These are phyloP conservation scores for Dendrocopos noguchii DNA, from an alignment of 2,113 vertebrate species.

Conservation along the genomic window DNA sequence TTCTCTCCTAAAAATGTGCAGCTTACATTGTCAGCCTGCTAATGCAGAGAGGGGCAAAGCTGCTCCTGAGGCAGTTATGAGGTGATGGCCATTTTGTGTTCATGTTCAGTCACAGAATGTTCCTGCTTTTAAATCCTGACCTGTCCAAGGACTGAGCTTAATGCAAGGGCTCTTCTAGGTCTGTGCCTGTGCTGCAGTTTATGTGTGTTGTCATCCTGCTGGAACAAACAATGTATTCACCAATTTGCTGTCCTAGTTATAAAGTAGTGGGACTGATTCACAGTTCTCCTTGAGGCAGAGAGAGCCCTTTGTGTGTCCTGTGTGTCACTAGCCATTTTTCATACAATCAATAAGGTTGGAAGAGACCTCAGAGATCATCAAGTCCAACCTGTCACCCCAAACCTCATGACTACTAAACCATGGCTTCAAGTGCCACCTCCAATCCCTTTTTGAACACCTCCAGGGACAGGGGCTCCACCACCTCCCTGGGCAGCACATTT, in stretches of 20 bases:
- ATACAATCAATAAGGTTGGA: background rate
- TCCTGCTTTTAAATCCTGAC: background rate
- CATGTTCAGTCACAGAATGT: background rate
- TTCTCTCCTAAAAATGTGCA: background rate
- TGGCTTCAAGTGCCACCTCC: too few species aligned
- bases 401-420: too few species aligned
- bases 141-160: background rate
- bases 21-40: background rate
- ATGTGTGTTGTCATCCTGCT: background rate
- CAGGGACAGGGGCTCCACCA: too few species aligned
- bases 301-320: constrained; percentile 23
- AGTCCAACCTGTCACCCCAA: too few species aligned
- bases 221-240: background rate
- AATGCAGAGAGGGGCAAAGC: background rate
- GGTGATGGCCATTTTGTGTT: background rate
- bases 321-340: constrained; percentile 20
- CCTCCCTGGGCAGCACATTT: too few species aligned
- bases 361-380: too few species aligned
- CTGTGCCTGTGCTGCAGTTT: background rate
- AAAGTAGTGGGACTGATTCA: background rate
- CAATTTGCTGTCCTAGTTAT: background rate
- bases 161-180: background rate
- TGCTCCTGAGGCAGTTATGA: background rate
- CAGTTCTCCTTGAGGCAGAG: background rate
- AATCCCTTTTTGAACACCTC: too few species aligned